Conservation (phyloP, 2,797 vertebrate genomes). For the Halcyon chelicuti region DNA sequence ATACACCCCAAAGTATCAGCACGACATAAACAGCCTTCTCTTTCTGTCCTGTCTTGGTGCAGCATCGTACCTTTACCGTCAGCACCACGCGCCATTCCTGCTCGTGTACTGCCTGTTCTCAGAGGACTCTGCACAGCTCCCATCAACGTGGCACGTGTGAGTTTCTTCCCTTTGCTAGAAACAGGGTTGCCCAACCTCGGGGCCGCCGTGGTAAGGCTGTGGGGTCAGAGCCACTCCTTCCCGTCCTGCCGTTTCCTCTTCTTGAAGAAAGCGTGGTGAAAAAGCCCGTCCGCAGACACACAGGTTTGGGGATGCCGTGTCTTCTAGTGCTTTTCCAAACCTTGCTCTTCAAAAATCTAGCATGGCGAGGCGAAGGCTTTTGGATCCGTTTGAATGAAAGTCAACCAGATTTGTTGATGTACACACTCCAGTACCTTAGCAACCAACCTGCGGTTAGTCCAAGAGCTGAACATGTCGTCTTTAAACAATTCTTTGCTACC, state of each 20-base stretch:
- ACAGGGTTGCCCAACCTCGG: not conserved
- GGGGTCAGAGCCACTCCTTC: not conserved
- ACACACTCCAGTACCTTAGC: slow-evolving; percentile 56
- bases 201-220: not conserved
- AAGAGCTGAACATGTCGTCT: not conserved
- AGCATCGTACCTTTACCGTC: fast-evolving
- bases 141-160: not conserved
- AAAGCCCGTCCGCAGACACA: fast-evolving
- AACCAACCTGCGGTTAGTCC: slow-evolving; percentile 30
- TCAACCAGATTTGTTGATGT: slow-evolving; percentile 48
- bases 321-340: not conserved
- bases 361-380: not conserved
- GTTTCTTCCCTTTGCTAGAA: not conserved
- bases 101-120: fast-evolving
- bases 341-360: not conserved
- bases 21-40: not conserved
- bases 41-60: fast-evolving
- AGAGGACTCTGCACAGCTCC: fast-evolving
- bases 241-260: not conserved
- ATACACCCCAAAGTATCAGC: fast-evolving
- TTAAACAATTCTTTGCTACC: not conserved
- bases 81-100: not conserved
- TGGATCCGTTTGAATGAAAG: slow-evolving; percentile 20
- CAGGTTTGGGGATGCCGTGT: not conserved
- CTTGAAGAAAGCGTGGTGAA: not conserved